Conservation (phyloP, 2,797 vertebrate genomes). For the Rachycentron canadum region DNA sequence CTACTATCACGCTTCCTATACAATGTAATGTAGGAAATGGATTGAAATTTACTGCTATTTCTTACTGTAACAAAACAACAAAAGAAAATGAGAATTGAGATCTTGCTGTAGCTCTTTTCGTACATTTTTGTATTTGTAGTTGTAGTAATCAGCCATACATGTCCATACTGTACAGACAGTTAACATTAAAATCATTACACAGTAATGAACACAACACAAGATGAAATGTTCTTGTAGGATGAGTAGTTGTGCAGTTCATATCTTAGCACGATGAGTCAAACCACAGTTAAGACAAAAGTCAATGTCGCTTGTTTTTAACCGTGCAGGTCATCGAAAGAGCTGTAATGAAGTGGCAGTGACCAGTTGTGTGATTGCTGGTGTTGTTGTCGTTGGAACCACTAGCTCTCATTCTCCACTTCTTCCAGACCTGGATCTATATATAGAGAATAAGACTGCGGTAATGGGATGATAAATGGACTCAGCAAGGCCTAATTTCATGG, state of each 20-base stretch:
- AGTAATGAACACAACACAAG: too few species aligned
- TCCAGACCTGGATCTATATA: slow-evolving; percentile 78
- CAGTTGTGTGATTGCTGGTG: slow-evolving; percentile 65
- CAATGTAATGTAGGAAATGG: not conserved
- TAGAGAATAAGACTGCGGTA: slow-evolving; percentile 75
- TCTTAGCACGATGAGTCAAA: slow-evolving; percentile 29
- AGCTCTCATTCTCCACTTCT: slow-evolving; percentile 48
- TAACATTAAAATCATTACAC: not conserved
- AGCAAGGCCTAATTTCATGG: slow-evolving; percentile 79
- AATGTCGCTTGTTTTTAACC: slow-evolving; percentile 57
- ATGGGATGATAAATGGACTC: slow-evolving; percentile 83
- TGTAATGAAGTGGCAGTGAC: slow-evolving; percentile 69
- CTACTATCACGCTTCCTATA: too few species aligned
- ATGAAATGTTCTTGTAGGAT: not conserved
- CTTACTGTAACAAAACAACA: too few species aligned
- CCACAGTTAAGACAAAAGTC: slow-evolving; percentile 39
- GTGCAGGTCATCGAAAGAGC: slow-evolving; percentile 63
- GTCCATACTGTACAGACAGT: not conserved
- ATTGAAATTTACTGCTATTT: too few species aligned
- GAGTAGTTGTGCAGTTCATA: slow-evolving; percentile 15
- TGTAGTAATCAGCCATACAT: not conserved
- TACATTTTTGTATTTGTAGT: not conserved
- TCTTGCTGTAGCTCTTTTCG: not conserved
- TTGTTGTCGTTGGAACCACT: slow-evolving; percentile 76
- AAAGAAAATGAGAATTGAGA: too few species aligned